phyloP scores from a whole-genome alignment of 2,797 vertebrate genomes.

The Gallinago nigripennis region DNA sequence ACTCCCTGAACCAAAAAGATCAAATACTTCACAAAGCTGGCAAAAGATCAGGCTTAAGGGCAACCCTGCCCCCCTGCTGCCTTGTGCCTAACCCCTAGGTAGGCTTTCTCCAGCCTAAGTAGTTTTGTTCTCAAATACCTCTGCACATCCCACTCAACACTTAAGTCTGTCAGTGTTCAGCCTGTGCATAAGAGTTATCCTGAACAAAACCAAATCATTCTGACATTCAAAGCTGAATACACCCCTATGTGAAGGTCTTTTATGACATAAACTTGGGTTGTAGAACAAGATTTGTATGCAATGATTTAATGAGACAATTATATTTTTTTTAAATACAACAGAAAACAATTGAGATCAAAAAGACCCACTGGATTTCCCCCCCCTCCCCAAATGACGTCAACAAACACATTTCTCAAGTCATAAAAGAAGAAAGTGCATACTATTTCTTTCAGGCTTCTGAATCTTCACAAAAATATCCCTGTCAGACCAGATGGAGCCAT shows the following conservation, averaged over 20 bases:
- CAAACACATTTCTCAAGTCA: neutral
- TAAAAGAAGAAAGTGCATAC: neutral
- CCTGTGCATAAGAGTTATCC: neutral
- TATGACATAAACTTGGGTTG: neutral
- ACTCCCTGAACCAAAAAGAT: neutral
- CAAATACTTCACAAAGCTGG: neutral
- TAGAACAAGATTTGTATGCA: neutral
- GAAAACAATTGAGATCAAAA: neutral
- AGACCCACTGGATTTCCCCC: neutral
- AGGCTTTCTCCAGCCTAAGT: neutral
- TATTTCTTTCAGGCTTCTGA: neutral
- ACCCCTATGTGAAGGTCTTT: neutral
- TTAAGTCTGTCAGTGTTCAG: neutral
- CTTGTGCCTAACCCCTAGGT: neutral
- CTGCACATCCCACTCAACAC: neutral
- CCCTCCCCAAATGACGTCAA: neutral
- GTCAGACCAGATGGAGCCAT: neutral
- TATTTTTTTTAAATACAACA: neutral
- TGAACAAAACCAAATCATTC: neutral
- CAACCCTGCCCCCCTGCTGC: neutral
- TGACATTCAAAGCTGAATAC: neutral
- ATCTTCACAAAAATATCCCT: neutral
- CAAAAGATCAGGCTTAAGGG: neutral
- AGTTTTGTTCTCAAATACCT: neutral
- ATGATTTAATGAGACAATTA: neutral